These are phyloP conservation scores for Pseudomyrmex pallidus DNA, from an alignment of 1,140 invertebrate species.

Conservation along the genomic window DNA sequence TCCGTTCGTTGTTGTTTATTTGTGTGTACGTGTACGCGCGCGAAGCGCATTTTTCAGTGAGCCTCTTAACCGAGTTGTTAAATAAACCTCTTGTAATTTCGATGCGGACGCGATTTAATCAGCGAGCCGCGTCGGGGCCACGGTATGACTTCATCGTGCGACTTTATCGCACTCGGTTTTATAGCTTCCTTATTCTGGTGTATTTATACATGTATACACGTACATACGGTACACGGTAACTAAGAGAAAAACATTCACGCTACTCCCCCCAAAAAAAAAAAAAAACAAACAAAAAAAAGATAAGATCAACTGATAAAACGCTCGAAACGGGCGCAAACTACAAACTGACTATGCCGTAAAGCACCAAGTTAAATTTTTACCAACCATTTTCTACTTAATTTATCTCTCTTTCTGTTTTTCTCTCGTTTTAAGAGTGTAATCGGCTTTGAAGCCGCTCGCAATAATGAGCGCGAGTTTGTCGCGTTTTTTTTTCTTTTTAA, in stretches of 20 bases:
- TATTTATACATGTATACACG: conserved; percentile 1
- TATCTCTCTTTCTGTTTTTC: too few relatives aligned
- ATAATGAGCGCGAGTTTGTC: conserved; percentile 3
- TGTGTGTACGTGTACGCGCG: background rate
- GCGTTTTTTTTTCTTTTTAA: background rate
- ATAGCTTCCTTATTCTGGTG: background rate
- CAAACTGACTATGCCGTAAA: background rate
- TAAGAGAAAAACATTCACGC: conserved; percentile 29
- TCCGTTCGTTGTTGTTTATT: background rate
- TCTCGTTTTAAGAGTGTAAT: background rate
- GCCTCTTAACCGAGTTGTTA: conserved; percentile 7
- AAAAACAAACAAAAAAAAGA: background rate
- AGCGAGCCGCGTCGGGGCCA: too few relatives aligned
- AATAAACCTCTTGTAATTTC: conserved; percentile 1
- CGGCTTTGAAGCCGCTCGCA: background rate
- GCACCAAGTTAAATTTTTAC: background rate
- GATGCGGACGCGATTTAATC: conserved; percentile 21
- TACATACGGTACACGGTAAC: background rate
- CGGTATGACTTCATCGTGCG: background rate
- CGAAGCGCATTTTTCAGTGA: background rate
- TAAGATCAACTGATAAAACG: background rate
- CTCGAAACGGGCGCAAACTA: background rate
- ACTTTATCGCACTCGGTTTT: conserved; percentile 35
- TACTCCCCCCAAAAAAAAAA: background rate
- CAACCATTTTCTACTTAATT: background rate